Base-by-base conservation (phyloP, 2,113 vertebrate genomes). In the Notothenia coriiceps region DNA sequence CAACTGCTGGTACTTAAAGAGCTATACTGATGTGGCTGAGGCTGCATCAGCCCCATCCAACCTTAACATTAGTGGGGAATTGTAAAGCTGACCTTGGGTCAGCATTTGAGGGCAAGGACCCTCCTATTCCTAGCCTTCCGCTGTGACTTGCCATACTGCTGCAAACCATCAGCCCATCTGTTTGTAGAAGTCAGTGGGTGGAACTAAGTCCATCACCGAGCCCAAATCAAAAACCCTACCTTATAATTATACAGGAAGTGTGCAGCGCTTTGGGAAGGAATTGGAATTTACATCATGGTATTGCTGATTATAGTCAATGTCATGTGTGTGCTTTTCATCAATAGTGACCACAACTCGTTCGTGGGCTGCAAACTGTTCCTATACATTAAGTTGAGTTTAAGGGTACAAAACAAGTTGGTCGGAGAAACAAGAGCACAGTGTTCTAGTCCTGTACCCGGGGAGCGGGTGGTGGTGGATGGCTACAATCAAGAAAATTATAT, bases 211-310 rank as follows among this genome's bases (percentile, higher is more conserved):
- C 84, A 93, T 93, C 86, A 86, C 85, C 85, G 51, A 89, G 75
- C 88, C 83, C 54, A 72, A 91, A 86, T 88, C 68, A 84, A 88
- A 35, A 91, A 67, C 84, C 81, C 74, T 76, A 84, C 86, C 90
- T 90, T 91, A 83, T 95, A 95, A 95, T 95, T 94, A 94, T 60
- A 91, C 69, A 74, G 86, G 84, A 88, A 78, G 84, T 84, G 78
- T 85, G 65, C 80, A 77, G 87, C 43, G 50, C 83, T 63, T 40
- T 35, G 83, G 79, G 86, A 84, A 68, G 79, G 86, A 86, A 86
- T 70, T 66, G 57, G 65, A 69, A n/a, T 63, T 86, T 87, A 90
- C 76, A 82, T 94, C 91, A 93, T 85, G 77, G 83, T 79, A 85
- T 90, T 73, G 59, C 88, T 90, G 91, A 90, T 89, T 91, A 89